These are phyloP conservation scores for Tarsius wallacei DNA, from an alignment of 2,797 vertebrate genomes.

Conservation along the genomic window DNA sequence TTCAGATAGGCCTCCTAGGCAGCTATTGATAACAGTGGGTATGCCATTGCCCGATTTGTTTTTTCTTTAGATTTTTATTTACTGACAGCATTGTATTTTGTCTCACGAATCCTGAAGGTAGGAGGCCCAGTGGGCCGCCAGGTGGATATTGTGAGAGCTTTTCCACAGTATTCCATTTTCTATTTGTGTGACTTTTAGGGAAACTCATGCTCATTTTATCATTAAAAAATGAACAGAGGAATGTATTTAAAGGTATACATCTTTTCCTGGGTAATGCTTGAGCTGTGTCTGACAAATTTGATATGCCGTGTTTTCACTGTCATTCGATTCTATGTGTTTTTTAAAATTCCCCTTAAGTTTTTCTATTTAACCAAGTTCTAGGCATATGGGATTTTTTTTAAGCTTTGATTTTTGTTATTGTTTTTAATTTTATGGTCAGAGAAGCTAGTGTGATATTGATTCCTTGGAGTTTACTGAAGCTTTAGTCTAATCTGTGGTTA, in stretches of 20 bases:
- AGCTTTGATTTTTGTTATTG: slow-evolving; percentile 51
- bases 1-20: neutral
- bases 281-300: neutral
- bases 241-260: neutral
- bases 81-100: slow-evolving; percentile 17
- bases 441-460: slow-evolving; percentile 7
- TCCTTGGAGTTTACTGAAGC: slow-evolving; percentile 22
- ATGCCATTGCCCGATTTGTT: neutral
- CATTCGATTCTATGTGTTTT: neutral
- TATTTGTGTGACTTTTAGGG: neutral
- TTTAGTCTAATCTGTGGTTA: neutral
- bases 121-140: neutral
- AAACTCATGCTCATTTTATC: neutral
- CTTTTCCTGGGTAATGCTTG: neutral
- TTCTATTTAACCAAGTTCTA: slow-evolving; percentile 55
- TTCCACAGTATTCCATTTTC: neutral
- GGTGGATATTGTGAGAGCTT: neutral
- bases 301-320: slow-evolving; percentile 34
- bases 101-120: slow-evolving; percentile 12
- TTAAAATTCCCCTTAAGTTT: neutral
- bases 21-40: neutral
- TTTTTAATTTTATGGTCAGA: slow-evolving; percentile 41
- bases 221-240: neutral
- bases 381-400: neutral
- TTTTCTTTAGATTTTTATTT: slow-evolving; percentile 48